Base-by-base conservation (phyloP, 2,113 vertebrate species). In the Hiodon tergisus region DNA sequence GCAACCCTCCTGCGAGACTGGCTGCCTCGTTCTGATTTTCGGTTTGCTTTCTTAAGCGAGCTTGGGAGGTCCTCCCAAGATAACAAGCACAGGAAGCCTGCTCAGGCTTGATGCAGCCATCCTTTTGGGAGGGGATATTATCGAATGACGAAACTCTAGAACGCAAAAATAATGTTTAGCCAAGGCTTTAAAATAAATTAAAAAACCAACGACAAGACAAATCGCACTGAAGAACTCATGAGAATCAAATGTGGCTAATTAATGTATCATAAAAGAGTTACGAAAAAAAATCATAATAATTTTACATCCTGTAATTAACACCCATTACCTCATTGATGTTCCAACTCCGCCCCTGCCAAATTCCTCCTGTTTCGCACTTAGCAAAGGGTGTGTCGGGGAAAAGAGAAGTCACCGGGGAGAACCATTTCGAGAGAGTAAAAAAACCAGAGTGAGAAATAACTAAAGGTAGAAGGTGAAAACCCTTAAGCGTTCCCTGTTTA, bases 1-100 rank as follows among this genome's bases (percentile, higher is more conserved):
- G 53, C 9, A 8, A 48, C 59, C 14, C 69, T 52, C 69, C 57
- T 4, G 0, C 51, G 31, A 14, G 47, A 66, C 61, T 75, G 77
- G 70, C 78, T 75, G 54, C 60, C 52, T 58, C 31, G 60, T 62
- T 58, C 70, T 72, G 67, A 31, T 62, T 78, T 59, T 75, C 48
- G 31, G 11, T 4, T 60, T 61, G 8, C 73, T 82, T 81, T 83
- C 84, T 86, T 83, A 67, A 73, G 73, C 63, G 31, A 67, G 50
- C 61, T 71, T 77, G 74, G 79, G 69, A 79, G 82, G 71, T 73
- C 78, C 82, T 78, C 77, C 76, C 79, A 81, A 82, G 83, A 82
- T 75, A 82, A 80, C 74, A 82, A 81, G 68, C 58, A 67, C 71
- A 81, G 85, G 85, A 86, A 83, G 77, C 78, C 75, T 86, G 85